A percentile compares a stretch with the other conserved stretches of the same genome.
Evolutionary conservation across 2,888 invertebrate species (phyloP).

Genomic region (Scelioninae gen. 2): DNA sequence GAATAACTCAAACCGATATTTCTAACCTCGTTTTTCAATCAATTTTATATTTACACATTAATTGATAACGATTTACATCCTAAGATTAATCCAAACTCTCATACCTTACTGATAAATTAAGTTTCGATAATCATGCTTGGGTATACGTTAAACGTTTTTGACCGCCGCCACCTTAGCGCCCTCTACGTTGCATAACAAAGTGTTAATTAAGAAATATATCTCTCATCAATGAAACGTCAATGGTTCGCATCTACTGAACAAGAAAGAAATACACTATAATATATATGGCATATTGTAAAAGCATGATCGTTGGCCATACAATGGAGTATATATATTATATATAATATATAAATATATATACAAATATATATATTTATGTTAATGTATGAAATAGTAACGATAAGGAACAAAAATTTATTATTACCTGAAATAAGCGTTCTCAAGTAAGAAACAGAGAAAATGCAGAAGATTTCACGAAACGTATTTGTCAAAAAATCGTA

Average conservation of each 20-base stretch:
- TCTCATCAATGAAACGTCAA: slow-evolving; percentile 14
- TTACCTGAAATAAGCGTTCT: slow-evolving; percentile 51
- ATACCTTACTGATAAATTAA: slow-evolving; percentile 55
- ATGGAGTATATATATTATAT: slow-evolving; percentile 70
- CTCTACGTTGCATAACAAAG: slow-evolving; percentile 18
- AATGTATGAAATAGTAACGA: slow-evolving; percentile 66
- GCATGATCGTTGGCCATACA: slow-evolving; percentile 75
- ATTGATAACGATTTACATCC: too few relatives aligned
- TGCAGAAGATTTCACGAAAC: background rate
- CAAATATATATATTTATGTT: too few relatives aligned
- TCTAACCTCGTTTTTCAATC: slow-evolving; percentile 62
- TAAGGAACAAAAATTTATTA: slow-evolving; percentile 58
- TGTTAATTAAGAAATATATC: slow-evolving; percentile 19
- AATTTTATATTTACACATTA: too few relatives aligned
- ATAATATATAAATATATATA: slow-evolving; percentile 64
- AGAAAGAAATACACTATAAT: slow-evolving; percentile 62
- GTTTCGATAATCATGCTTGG: slow-evolving; percentile 64
- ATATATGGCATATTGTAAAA: slow-evolving; percentile 69
- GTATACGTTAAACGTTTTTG: slow-evolving; percentile 18
- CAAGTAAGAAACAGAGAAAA: slow-evolving; percentile 20
- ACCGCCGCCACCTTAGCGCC: background rate
- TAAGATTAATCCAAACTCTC: slow-evolving; percentile 51
- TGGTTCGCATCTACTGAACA: slow-evolving; percentile 42
- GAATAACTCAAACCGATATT: slow-evolving; percentile 62
- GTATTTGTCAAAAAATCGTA: slow-evolving; percentile 1